phyloP scores from a whole-genome alignment of 2,113 vertebrate genomes.

The Phyllostomus hastatus region DNA sequence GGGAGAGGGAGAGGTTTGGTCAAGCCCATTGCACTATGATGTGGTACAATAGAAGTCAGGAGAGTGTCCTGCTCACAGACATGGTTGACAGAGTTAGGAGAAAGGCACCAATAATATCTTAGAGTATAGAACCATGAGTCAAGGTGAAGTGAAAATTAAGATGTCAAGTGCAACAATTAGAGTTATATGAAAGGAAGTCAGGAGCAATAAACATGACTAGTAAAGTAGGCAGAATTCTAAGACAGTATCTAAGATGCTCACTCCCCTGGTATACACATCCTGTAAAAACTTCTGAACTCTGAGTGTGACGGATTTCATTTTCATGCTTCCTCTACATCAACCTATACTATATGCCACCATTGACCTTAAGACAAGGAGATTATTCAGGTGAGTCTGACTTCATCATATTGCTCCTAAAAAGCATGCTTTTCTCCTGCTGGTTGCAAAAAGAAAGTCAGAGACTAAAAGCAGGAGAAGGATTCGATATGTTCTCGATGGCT shows the following conservation, averaged over 20 bases:
- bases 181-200: not conserved
- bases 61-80: not conserved
- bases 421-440: not conserved
- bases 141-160: not conserved
- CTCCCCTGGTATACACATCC: not conserved
- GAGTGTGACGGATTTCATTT: not conserved
- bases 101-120: not conserved
- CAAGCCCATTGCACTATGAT: not conserved
- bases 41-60: not conserved
- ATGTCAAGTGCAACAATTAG: not conserved
- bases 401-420: not conserved
- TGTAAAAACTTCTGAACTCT: not conserved
- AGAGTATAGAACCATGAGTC: not conserved
- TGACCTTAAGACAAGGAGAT: not conserved
- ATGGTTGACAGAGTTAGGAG: not conserved
- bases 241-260: not conserved
- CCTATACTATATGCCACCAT: not conserved
- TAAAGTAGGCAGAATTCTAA: not conserved
- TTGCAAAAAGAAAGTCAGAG: not conserved
- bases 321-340: not conserved
- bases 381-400: not conserved
- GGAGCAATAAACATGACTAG: not conserved
- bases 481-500: not conserved
- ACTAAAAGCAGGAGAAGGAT: not conserved
- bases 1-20: not conserved